A percentile compares a stretch with the other conserved stretches of the same genome.
phyloP scores from a whole-genome alignment of 2,888 invertebrate species.

The Eulithis prunata region DNA sequence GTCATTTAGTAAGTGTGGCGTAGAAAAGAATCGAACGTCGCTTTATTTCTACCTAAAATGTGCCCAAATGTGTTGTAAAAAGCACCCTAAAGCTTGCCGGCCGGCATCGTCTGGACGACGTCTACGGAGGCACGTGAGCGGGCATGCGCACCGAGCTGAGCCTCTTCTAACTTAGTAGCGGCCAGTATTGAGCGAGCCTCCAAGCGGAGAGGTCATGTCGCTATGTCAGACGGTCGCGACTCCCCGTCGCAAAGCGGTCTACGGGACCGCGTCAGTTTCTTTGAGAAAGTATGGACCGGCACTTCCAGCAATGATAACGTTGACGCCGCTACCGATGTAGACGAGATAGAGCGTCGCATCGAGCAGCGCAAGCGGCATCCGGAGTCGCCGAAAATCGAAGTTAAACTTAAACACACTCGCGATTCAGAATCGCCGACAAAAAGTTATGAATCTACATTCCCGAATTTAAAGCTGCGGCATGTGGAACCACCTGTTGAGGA shows the following conservation, averaged over 20 bases:
- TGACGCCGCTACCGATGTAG: constrained; percentile 81
- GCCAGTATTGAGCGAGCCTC: constrained; percentile 81
- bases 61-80: constrained; percentile 36
- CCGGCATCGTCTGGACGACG: constrained; percentile 63
- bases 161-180: constrained; percentile 52
- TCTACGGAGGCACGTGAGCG: constrained; percentile 66
- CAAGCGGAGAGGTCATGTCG: constrained; percentile 77
- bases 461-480: constrained; percentile 78
- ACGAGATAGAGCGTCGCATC: constrained; percentile 85
- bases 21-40: constrained; percentile 17
- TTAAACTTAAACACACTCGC: constrained; percentile 84
- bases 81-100: constrained; percentile 48
- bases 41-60: constrained; percentile 25
- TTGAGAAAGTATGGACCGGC: constrained; percentile 91
- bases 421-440: constrained; percentile 79
- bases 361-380: constrained; percentile 83
- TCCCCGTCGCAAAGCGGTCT: constrained; percentile 83
- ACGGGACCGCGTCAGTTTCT: constrained; percentile 90
- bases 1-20: constrained; percentile 9
- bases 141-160: constrained; percentile 56
- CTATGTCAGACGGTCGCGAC: constrained; percentile 81
- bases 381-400: constrained; percentile 85
- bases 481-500: constrained; percentile 66
- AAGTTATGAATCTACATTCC: constrained; percentile 67
- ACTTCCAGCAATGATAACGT: constrained; percentile 69